These are phyloP conservation scores for Chromoteleia sp. DNA, from an alignment of 2,888 invertebrate species.

Conservation along the genomic window DNA sequence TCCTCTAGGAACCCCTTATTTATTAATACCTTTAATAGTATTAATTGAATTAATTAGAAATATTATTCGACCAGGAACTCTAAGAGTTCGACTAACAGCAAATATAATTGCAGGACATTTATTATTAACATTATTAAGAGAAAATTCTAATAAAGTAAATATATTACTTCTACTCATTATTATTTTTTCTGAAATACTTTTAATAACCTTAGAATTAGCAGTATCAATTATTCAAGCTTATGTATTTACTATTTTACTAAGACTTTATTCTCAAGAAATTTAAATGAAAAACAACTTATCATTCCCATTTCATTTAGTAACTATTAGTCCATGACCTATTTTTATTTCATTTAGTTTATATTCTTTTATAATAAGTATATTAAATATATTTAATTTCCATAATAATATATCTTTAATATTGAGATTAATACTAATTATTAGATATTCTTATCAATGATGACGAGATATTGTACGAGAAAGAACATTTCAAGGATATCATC, in stretches of 20 bases:
- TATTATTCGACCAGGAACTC: constrained; percentile 89
- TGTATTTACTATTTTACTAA: constrained; percentile 88
- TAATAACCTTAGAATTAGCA: constrained; percentile 87
- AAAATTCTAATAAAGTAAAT: constrained; percentile 82
- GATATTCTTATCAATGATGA: constrained; percentile 88
- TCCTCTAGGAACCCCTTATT: constrained; percentile 88
- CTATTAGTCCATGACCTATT: constrained; percentile 88
- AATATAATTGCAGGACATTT: constrained; percentile 92
- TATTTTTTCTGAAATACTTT: constrained; percentile 85
- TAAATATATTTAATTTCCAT: constrained; percentile 88
- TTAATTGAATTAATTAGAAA: constrained; percentile 91
- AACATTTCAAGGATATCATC: constrained; percentile 88
- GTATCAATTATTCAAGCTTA: constrained; percentile 89
- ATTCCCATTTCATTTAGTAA: constrained; percentile 87
- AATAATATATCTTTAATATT: constrained; percentile 79
- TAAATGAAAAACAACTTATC: constrained; percentile 81
- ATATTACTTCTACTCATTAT: constrained; percentile 77
- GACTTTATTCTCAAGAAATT: constrained; percentile 89
- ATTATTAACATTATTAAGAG: constrained; percentile 87
- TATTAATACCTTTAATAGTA: constrained; percentile 90
- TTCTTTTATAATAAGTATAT: constrained; percentile 86
- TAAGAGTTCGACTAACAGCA: constrained; percentile 90
- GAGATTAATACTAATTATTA: constrained; percentile 69
- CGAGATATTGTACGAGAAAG: constrained; percentile 89
- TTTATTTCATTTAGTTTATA: constrained; percentile 86